These are phyloP conservation scores for Loriculus beryllinus DNA, from an alignment of 2,797 vertebrate genomes.

Conservation along the genomic window DNA sequence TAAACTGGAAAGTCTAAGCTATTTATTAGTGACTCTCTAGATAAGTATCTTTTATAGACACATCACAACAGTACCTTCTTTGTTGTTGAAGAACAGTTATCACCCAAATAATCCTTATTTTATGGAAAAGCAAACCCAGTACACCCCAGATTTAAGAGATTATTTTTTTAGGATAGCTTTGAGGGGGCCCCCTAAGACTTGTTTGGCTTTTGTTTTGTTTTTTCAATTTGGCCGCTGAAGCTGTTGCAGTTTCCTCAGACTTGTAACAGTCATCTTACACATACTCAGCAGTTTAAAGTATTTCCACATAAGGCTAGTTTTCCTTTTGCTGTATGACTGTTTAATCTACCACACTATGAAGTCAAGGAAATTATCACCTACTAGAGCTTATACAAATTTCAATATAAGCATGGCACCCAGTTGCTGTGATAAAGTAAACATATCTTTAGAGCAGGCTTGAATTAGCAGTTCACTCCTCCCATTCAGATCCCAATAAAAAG, in stretches of 20 bases:
- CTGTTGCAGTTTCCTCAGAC: not conserved
- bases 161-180: not conserved
- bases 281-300: not conserved
- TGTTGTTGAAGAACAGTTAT: not conserved
- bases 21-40: not conserved
- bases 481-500: not conserved
- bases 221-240: not conserved
- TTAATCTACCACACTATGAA: not conserved
- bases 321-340: not conserved
- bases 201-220: not conserved
- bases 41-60: not conserved
- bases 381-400: not conserved
- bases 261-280: not conserved
- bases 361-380: not conserved
- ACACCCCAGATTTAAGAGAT: not conserved
- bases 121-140: not conserved
- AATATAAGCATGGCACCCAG: not conserved
- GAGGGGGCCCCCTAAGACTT: not conserved
- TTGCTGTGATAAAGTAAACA: not conserved
- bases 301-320: not conserved
- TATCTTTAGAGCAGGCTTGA: not conserved
- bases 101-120: not conserved
- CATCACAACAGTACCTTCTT: not conserved
- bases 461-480: not conserved
- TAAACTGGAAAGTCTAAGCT: not conserved